These are phyloP conservation scores for Valencia hispanica DNA, from an alignment of 2,797 vertebrate genomes.

Conservation along the genomic window DNA sequence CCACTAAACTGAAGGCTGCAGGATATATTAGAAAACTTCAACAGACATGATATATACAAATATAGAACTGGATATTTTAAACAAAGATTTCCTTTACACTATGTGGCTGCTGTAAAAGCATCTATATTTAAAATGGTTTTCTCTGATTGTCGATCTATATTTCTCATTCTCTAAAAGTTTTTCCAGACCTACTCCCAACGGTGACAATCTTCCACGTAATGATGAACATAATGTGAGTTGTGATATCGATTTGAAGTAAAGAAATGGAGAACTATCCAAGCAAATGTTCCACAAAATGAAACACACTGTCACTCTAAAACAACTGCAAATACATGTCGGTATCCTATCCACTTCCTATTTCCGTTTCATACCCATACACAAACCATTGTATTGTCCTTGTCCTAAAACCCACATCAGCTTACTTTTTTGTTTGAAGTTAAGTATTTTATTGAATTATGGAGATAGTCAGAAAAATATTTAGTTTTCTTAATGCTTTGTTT, in stretches of 20 bases:
- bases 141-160: neutral
- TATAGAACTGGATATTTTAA: constrained; percentile 21
- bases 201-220: neutral
- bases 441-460: neutral
- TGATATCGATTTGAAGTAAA: neutral
- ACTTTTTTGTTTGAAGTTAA: neutral
- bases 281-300: neutral
- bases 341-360: neutral
- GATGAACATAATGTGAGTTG: neutral
- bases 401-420: neutral
- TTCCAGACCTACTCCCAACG: neutral
- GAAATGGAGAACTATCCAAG: neutral
- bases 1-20: constrained; percentile 4
- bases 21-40: constrained; percentile 15
- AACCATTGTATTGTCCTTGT: neutral
- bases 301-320: neutral
- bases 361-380: neutral
- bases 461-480: neutral
- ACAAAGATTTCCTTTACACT: constrained; percentile 15
- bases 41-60: too few species aligned
- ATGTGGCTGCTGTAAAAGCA: neutral
- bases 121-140: neutral
- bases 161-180: neutral
- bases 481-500: neutral
- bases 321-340: too few species aligned